Percentiles rank a stretch among this genome's conserved stretches.
Conservation (phyloP, 2,888 invertebrate species). For the Labia minor region DNA sequence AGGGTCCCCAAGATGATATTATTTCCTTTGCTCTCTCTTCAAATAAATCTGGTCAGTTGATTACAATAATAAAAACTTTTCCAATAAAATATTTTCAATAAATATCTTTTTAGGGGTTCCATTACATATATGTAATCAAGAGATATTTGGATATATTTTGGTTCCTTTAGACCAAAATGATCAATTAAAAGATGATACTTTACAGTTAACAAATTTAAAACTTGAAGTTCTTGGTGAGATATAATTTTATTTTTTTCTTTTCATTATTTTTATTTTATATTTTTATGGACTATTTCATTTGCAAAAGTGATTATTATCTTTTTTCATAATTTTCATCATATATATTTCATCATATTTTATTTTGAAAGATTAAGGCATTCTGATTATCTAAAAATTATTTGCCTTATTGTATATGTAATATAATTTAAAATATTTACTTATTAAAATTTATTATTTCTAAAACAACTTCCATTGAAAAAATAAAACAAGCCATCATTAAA, state of each 20-base stretch:
- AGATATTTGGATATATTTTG: slow-evolving; percentile 69
- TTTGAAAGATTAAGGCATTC: too few relatives aligned
- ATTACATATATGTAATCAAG: slow-evolving; percentile 69
- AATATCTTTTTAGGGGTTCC: slow-evolving; percentile 42
- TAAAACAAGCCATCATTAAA: too few relatives aligned
- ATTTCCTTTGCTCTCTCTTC: slow-evolving; percentile 83
- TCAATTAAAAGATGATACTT: slow-evolving; percentile 49
- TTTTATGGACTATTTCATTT: background rate
- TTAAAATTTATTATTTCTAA: too few relatives aligned
- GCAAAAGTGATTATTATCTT: too few relatives aligned
- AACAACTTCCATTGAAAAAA: too few relatives aligned
- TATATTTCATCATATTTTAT: too few relatives aligned
- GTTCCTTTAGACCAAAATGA: slow-evolving; percentile 66
- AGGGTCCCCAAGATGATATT: slow-evolving; percentile 81
- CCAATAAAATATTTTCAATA: too few relatives aligned
- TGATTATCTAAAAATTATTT: too few relatives aligned
- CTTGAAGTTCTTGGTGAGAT: slow-evolving; percentile 57
- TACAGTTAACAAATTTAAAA: slow-evolving; percentile 65
- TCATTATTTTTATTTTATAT: slow-evolving; percentile 15
- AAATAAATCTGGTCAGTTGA: slow-evolving; percentile 47
- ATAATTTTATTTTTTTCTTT: slow-evolving; percentile 14
- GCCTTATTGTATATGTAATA: too few relatives aligned
- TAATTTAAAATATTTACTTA: too few relatives aligned
- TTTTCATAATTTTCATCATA: too few relatives aligned
- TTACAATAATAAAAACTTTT: slow-evolving; percentile 8